Evolutionary conservation across 2,888 invertebrate species (phyloP).

Genomic region (Nasonia oneida): DNA sequence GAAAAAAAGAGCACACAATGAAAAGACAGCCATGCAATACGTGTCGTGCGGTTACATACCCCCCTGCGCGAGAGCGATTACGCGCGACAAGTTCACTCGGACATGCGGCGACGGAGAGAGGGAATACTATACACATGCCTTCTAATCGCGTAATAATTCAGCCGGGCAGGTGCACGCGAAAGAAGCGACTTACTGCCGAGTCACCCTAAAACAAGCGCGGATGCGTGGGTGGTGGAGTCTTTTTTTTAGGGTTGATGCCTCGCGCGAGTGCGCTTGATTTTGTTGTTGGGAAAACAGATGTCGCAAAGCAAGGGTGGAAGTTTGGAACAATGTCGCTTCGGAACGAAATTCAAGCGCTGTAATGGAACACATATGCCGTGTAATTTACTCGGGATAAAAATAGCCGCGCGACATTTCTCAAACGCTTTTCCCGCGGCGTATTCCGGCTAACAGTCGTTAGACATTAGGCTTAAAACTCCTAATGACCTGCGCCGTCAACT

Average conservation of each 20-base stretch:
- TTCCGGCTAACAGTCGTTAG: background rate
- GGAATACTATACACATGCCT: constrained; percentile 21
- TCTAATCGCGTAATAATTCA: constrained; percentile 56
- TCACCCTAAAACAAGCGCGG: constrained; percentile 24
- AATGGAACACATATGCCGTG: background rate
- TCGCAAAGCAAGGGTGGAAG: background rate
- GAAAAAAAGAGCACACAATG: background rate
- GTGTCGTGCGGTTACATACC: background rate
- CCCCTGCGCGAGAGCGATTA: constrained; percentile 5
- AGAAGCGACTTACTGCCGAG: constrained; percentile 21
- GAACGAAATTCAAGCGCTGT: too few relatives aligned
- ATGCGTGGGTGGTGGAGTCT: background rate
- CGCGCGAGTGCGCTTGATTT: background rate
- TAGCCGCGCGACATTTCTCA: background rate
- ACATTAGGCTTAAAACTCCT: background rate
- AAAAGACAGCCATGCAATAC: background rate
- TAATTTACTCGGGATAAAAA: background rate
- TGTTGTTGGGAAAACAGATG: background rate
- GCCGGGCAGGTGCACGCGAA: constrained; percentile 48
- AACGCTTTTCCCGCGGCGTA: background rate
- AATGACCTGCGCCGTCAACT: background rate
- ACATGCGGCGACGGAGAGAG: background rate
- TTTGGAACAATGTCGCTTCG: too few relatives aligned
- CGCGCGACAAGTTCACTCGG: constrained; percentile 44
- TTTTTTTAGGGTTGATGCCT: background rate